Conservation (phyloP, 1,140 invertebrate genomes). For the Tetragonula clypearis region DNA sequence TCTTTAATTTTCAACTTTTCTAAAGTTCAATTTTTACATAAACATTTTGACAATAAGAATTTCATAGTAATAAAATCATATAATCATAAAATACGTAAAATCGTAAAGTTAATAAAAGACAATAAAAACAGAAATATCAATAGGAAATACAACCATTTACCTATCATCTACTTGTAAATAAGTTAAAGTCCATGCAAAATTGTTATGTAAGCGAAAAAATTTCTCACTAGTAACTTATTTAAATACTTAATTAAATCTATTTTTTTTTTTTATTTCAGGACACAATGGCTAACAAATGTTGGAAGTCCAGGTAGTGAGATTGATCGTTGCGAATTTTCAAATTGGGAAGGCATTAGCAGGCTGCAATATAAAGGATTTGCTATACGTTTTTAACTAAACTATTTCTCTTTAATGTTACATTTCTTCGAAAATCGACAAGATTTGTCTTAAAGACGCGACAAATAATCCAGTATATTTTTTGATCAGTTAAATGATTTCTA, state of each 20-base stretch:
- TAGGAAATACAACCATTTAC: not conserved
- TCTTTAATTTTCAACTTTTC: not conserved
- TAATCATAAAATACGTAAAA: not conserved
- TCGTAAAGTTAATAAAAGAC: not conserved
- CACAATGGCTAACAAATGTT: slow-evolving; percentile 90
- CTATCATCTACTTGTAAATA: not conserved
- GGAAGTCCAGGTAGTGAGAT: slow-evolving; percentile 93
- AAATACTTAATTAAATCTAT: not conserved
- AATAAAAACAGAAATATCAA: not conserved
- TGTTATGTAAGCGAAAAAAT: not conserved
- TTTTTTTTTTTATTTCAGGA: slow-evolving; percentile 83
- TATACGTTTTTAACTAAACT: slow-evolving; percentile 88
- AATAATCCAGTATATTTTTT: not conserved
- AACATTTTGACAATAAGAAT: not conserved
- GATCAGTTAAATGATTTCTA: not conserved
- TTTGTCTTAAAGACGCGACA: not conserved
- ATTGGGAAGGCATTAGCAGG: slow-evolving; percentile 90
- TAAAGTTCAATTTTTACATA: not conserved
- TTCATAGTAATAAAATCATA: not conserved
- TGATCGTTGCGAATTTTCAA: slow-evolving; percentile 90
- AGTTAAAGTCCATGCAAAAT: not conserved
- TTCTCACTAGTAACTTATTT: not conserved
- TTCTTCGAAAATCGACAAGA: not conserved
- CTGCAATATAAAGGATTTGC: slow-evolving; percentile 91
- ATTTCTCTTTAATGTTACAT: not conserved